Base-by-base conservation (phyloP, 2,888 invertebrate genomes). In the Malthinus seriepunctatus region DNA sequence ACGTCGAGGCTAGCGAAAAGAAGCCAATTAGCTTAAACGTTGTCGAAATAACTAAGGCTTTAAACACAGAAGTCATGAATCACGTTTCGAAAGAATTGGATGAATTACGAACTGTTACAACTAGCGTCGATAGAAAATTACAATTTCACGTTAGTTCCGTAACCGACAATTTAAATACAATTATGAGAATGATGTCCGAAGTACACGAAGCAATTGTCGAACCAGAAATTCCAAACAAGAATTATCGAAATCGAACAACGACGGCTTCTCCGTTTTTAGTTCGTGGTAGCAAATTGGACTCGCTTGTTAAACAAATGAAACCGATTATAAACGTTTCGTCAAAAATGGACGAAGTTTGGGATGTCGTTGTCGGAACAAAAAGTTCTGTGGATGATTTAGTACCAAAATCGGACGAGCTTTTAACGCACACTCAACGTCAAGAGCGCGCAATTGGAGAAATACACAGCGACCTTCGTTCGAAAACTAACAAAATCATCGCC, bases 291-390 rank as follows among this genome's bases (percentile, higher is more conserved):
- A 93, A 92, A 80, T 86, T 93, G 63, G 92, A 93, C 77, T 86
- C 84, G 3, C 82, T 93, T 32, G 90, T 90, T 1, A 88, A 89
- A 71, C 90, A 91, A 79, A 92, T 93, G 74, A 86, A 88, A 65
- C 93, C 93, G 0, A 91, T 93, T 80, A 87, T 92, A 72, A 88
- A 88, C 52, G 92, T 93, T 1, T 90, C 92, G 0, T 91, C 92
- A 73, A 93, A 93, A 78, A 93, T 93, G 91, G 93, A 93, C 69
- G 91, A 93, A 78, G 92, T 93, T 3, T 93, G 93, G 93, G 89
- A 91, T 73, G 91, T 93, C 3, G 91, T 93, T 8, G 91, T 93
- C 1, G 93, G 93, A 9, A 93, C 93, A 2, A 93, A 93, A 74
- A 91, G 90, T 70, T 91, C 92, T 0, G 91, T 93, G 0, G 93